A percentile compares a stretch with the other conserved stretches of the same genome.
Conservation (phyloP, 2,888 invertebrate species). For the Minunthozetes semirufus region DNA sequence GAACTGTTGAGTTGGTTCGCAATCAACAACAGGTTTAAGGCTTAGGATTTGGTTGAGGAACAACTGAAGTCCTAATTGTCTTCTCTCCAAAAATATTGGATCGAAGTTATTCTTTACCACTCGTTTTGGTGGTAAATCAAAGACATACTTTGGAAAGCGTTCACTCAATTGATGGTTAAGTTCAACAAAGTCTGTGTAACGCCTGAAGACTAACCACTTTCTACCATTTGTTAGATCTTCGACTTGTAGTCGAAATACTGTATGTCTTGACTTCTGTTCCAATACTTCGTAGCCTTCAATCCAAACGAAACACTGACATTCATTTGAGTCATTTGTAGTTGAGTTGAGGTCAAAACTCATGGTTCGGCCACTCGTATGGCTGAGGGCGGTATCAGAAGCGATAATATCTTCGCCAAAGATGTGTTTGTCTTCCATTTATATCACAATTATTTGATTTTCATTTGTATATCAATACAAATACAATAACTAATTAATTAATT, state of each 20-base stretch:
- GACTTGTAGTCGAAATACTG: background rate
- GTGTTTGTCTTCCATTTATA: no score
- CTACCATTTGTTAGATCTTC: background rate
- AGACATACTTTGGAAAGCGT: background rate
- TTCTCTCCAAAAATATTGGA: background rate
- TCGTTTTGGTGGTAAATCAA: background rate
- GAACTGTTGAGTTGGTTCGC: background rate
- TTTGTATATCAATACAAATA: no score
- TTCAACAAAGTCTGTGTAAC: background rate
- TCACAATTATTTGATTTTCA: no score
- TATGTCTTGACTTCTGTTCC: background rate
- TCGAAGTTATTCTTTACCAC: background rate
- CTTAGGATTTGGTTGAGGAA: background rate
- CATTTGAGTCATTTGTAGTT: background rate
- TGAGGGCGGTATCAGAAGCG: no score
- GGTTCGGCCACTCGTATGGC: no score
- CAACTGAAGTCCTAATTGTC: slow-evolving; percentile 9
- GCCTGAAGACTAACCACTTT: slow-evolving; percentile 9
- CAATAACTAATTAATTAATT: no score
- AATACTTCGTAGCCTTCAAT: slow-evolving; percentile 6
- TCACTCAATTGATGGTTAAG: background rate
- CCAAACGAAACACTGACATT: background rate
- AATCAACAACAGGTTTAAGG: background rate
- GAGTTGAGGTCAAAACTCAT: background rate
- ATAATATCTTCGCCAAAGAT: no score